These are phyloP conservation scores for Taurulus bubalis DNA, from an alignment of 2,113 vertebrate species.

Conservation along the genomic window DNA sequence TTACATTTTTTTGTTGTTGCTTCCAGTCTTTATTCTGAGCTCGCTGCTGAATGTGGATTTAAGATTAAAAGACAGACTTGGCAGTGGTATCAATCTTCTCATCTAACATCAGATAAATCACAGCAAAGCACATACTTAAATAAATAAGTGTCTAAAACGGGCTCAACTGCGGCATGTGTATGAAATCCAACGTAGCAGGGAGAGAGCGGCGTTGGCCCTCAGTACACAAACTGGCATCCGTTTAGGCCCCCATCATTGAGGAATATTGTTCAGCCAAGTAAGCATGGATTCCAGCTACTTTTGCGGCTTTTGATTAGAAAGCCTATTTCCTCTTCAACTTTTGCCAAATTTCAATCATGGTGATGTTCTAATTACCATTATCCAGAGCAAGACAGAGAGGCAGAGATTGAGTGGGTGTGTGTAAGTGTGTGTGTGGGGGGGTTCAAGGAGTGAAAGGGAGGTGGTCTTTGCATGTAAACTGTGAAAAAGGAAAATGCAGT, in stretches of 20 bases:
- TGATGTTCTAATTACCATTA: slow-evolving; percentile 80
- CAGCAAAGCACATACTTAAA: neutral
- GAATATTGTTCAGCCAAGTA: slow-evolving; percentile 61
- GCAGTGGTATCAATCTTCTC: neutral
- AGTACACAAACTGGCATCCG: slow-evolving; percentile 59
- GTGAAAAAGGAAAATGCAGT: slow-evolving; percentile 35
- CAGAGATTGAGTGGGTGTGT: slow-evolving; percentile 50
- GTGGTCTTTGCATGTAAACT: slow-evolving; percentile 4
- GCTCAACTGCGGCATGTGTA: slow-evolving; percentile 19
- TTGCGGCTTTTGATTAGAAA: slow-evolving; percentile 80
- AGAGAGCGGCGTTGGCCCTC: slow-evolving; percentile 54
- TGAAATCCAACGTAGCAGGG: slow-evolving; percentile 25
- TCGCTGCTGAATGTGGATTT: neutral
- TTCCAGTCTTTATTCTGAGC: neutral
- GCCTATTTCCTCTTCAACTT: slow-evolving; percentile 79
- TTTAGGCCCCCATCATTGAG: slow-evolving; percentile 50
- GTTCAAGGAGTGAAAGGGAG: slow-evolving; percentile 27
- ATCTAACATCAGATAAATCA: neutral
- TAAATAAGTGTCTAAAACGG: slow-evolving; percentile 21
- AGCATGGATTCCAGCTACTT: slow-evolving; percentile 72
- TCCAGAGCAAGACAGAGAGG: slow-evolving; percentile 53
- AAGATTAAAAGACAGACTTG: neutral
- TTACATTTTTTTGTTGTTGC: neutral
- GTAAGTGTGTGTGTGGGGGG: slow-evolving; percentile 23
- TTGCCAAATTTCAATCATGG: slow-evolving; percentile 81